Percentiles rank a stretch among this genome's conserved stretches.
phyloP scores from a whole-genome alignment of 2,888 invertebrate species.

The Hanleya hanleyi region DNA sequence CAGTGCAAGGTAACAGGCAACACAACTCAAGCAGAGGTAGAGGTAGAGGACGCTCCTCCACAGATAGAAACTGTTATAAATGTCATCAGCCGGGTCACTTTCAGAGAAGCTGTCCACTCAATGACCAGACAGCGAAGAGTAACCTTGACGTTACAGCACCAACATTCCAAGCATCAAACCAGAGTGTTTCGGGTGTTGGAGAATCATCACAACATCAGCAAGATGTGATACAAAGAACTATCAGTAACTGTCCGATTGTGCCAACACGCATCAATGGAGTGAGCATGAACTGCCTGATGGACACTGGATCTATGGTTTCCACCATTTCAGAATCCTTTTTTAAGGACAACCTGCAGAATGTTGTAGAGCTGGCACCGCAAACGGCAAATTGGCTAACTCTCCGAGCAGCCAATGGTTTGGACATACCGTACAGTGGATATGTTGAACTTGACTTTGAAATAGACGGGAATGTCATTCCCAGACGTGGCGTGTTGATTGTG shows the following conservation, averaged over 20 bases:
- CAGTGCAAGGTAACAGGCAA: no score
- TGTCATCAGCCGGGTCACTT: background rate
- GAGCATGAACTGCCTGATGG: slow-evolving; percentile 17
- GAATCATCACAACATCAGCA: no score
- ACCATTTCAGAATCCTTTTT: slow-evolving; percentile 18
- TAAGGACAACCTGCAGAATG: slow-evolving; percentile 4
- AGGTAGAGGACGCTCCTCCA: background rate
- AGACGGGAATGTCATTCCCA: background rate
- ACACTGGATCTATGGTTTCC: slow-evolving; percentile 22
- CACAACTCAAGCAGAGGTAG: background rate
- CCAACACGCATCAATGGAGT: background rate
- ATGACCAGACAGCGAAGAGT: background rate
- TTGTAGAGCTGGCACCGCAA: background rate
- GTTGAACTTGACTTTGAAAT: slow-evolving; percentile 25
- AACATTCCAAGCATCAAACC: no score
- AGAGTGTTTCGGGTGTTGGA: no score
- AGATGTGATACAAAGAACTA: background rate
- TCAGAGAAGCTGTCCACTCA: background rate
- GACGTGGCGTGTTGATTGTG: background rate
- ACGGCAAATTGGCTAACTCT: background rate
- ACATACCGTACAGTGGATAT: slow-evolving; percentile 28
- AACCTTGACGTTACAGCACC: no score
- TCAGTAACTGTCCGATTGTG: slow-evolving; percentile 18
- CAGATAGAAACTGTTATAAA: background rate
- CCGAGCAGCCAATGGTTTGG: slow-evolving; percentile 19